Conservation (phyloP, 2,888 invertebrate genomes). For the Sinohyriopsis cumingii region DNA sequence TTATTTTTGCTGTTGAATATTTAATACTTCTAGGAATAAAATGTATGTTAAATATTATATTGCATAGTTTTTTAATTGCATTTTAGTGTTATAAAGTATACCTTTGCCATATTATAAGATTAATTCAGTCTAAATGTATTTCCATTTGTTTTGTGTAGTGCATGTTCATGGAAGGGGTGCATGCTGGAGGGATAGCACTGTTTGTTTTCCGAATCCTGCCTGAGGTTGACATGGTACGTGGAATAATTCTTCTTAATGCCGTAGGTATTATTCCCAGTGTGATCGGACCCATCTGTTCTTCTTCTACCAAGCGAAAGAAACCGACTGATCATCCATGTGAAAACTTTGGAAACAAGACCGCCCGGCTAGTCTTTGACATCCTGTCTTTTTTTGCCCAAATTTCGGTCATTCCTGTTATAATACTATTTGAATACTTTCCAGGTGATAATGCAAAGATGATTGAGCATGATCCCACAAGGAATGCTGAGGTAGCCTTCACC, state of each 20-base stretch:
- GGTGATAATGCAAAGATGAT: constrained; percentile 7
- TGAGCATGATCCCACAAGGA: constrained; percentile 8
- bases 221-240: constrained; percentile 55
- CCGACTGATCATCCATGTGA: not conserved
- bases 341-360: constrained; percentile 2
- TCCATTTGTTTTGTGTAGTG: constrained; percentile 36
- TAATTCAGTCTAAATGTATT: not conserved
- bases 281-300: constrained; percentile 49
- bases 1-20: too few relatives aligned
- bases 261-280: constrained; percentile 60
- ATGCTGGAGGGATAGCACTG: constrained; percentile 60
- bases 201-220: constrained; percentile 64
- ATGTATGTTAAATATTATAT: too few relatives aligned
- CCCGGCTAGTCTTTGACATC: constrained; percentile 23
- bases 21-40: too few relatives aligned
- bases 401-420: constrained; percentile 42
- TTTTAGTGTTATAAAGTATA: too few relatives aligned
- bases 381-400: constrained; percentile 36
- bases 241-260: constrained; percentile 58
- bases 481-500: constrained; percentile 31
- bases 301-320: constrained; percentile 8
- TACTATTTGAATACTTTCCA: constrained; percentile 27
- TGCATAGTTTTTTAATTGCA: too few relatives aligned
- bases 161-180: constrained; percentile 42
- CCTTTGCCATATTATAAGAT: not conserved